Conservation (phyloP, 2,113 vertebrate genomes). For the Neolamprologus falcicula region DNA sequence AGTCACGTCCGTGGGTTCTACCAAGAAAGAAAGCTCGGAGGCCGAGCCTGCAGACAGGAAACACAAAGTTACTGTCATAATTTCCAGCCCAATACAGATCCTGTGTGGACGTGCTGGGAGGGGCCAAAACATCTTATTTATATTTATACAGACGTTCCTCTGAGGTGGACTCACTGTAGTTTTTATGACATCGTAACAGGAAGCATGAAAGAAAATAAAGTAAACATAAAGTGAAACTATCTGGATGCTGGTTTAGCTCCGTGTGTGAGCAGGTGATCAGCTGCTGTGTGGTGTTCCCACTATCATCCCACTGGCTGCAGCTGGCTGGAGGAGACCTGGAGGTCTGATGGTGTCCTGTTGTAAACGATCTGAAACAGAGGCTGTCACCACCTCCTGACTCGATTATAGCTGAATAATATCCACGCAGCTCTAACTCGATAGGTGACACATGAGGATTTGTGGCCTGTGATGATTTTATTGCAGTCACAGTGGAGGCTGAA, state of each 20-base stretch:
- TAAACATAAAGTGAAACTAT: neutral
- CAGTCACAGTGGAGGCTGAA: constrained; percentile 43
- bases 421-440: neutral
- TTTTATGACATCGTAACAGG: neutral
- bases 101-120: neutral
- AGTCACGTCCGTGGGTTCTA: constrained; percentile 68
- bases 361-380: neutral
- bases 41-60: constrained; percentile 16
- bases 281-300: neutral
- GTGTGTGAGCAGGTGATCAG: neutral
- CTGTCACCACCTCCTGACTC: neutral
- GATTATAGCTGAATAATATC: neutral
- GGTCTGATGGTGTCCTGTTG: neutral
- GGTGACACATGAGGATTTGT: neutral
- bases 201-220: neutral
- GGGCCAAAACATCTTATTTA: neutral
- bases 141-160: neutral
- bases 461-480: neutral
- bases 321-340: neutral
- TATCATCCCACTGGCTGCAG: neutral
- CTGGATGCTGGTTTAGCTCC: neutral
- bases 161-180: neutral
- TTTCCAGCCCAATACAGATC: neutral
- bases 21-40: constrained; percentile 70
- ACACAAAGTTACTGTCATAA: neutral